These are phyloP conservation scores for Noturus placidus DNA, from an alignment of 2,113 vertebrate species.

Conservation along the genomic window DNA sequence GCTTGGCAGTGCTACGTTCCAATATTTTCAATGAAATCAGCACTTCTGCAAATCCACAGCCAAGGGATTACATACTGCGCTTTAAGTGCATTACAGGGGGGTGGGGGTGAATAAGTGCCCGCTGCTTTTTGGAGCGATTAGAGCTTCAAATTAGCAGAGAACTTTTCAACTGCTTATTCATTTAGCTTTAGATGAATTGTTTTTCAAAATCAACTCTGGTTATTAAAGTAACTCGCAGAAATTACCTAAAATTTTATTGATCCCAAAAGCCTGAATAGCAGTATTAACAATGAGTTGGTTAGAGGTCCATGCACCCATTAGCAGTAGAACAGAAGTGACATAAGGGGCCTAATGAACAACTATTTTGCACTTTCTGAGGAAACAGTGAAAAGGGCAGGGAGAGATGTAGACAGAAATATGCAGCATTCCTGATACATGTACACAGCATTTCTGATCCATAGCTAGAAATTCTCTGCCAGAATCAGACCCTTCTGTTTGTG, in stretches of 20 bases:
- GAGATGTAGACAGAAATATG: not conserved
- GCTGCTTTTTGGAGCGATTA: conserved; percentile 26
- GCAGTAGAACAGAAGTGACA: not conserved
- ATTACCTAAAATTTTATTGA: not conserved
- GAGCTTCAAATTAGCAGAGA: not conserved
- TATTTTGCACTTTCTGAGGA: not conserved
- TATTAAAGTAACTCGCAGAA: not conserved
- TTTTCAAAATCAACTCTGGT: not conserved
- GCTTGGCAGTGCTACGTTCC: conserved; percentile 20
- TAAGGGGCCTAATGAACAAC: not conserved
- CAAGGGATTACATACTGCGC: conserved; percentile 32
- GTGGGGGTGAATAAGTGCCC: not conserved
- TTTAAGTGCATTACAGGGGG: conserved; percentile 8
- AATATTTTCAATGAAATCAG: conserved; percentile 44
- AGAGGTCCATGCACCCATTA: not conserved
- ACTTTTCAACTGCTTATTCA: not conserved
- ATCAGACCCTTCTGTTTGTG: not conserved
- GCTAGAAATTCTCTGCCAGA: not conserved
- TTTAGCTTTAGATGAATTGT: not conserved
- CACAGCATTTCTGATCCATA: not conserved
- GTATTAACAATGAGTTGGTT: not conserved
- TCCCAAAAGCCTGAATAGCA: not conserved
- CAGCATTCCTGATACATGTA: not conserved
- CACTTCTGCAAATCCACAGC: conserved; percentile 28
- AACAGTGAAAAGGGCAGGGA: not conserved